Evolutionary conservation across 2,797 vertebrate genomes (phyloP).

Genomic region (Lophotriccus pileatus): DNA sequence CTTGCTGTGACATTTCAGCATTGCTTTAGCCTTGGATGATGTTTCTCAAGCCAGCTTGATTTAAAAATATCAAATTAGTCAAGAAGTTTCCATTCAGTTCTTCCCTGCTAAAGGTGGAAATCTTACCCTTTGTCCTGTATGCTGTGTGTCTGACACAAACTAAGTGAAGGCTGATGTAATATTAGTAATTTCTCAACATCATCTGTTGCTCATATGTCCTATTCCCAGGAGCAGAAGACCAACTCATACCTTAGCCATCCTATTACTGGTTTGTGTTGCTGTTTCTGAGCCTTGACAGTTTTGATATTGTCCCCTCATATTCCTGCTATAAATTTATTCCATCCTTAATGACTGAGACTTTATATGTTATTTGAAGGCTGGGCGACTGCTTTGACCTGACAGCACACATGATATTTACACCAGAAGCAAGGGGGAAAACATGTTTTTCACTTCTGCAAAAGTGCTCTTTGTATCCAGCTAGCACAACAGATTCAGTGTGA

Average conservation of each 20-base stretch:
- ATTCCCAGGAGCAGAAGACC: not conserved
- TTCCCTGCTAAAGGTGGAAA: not conserved
- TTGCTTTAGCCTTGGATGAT: not conserved
- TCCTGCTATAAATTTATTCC: not conserved
- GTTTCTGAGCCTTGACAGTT: not conserved
- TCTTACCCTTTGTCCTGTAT: not conserved
- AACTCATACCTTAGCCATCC: not conserved
- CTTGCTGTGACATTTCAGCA: not conserved
- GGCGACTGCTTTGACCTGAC: not conserved
- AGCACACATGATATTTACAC: not conserved
- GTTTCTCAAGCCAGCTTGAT: not conserved
- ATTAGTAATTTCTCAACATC: not conserved
- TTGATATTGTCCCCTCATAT: not conserved
- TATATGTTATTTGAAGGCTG: not conserved
- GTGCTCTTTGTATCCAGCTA: not conserved
- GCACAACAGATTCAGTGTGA: not conserved
- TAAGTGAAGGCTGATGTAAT: not conserved
- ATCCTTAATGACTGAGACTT: not conserved
- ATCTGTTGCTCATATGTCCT: not conserved
- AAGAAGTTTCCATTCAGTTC: not conserved
- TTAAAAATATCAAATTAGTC: not conserved
- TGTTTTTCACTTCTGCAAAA: not conserved
- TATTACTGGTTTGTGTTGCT: not conserved
- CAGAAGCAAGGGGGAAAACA: not conserved
- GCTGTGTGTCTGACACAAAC: not conserved